Conservation (phyloP, 2,888 invertebrate species). For the Thelaira solivaga region DNA sequence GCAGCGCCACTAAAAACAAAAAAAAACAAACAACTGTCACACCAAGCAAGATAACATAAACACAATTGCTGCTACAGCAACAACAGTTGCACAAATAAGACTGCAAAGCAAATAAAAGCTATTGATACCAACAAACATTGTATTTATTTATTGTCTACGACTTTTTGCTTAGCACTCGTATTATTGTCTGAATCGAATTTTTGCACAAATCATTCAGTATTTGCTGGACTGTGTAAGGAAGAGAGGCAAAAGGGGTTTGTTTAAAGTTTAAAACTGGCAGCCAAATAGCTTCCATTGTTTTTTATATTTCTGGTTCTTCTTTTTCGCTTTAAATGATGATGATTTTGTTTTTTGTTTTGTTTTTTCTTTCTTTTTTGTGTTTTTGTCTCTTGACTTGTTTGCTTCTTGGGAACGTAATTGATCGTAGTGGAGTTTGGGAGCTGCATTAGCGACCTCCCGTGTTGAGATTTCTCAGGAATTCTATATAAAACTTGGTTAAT, state of each 20-base stretch:
- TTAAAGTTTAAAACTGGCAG: slow-evolving; percentile 30
- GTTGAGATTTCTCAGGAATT: slow-evolving; percentile 73
- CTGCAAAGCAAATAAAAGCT: background rate
- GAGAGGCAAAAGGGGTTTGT: background rate
- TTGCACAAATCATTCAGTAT: no score
- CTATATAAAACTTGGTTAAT: slow-evolving; percentile 61
- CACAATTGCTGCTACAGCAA: slow-evolving; percentile 43
- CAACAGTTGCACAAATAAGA: slow-evolving; percentile 7
- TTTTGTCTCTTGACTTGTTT: slow-evolving; percentile 37
- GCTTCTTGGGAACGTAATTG: slow-evolving; percentile 56
- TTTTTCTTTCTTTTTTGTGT: slow-evolving; percentile 39
- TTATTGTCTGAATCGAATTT: no score
- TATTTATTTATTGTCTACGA: background rate
- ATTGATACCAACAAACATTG: slow-evolving; percentile 9
- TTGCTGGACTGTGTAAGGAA: no score
- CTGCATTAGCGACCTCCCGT: slow-evolving; percentile 67
- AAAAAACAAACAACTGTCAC: slow-evolving; percentile 36
- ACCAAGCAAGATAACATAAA: background rate
- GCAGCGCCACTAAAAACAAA: slow-evolving; percentile 61
- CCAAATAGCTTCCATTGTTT: slow-evolving; percentile 38
- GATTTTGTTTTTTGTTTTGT: slow-evolving; percentile 33
- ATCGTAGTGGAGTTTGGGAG: slow-evolving; percentile 41
- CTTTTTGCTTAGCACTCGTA: background rate
- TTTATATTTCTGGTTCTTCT: background rate
- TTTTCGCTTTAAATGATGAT: slow-evolving; percentile 47